Evolutionary conservation across 2,113 vertebrate species (phyloP).

Genomic region (Thomomys bottae): DNA sequence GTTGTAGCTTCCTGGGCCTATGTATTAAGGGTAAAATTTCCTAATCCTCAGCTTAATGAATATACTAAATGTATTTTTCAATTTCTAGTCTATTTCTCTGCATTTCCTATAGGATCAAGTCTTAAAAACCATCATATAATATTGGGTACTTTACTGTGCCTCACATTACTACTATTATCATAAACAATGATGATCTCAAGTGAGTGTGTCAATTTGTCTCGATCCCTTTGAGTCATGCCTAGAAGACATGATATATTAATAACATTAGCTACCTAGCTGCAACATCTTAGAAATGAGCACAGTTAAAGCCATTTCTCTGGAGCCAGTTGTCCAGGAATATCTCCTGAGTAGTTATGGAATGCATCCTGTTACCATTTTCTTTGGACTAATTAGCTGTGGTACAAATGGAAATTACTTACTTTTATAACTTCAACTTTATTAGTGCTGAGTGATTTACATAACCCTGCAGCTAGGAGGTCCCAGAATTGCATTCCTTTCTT

Average conservation of each 20-base stretch:
- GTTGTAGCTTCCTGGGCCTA: background rate
- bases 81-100: background rate
- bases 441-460: conserved; percentile 70
- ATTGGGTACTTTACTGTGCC: background rate
- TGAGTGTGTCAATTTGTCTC: background rate
- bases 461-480: conserved; percentile 64
- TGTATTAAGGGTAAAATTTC: background rate
- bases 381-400: conserved; percentile 65
- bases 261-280: background rate
- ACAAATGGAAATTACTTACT: conserved; percentile 66
- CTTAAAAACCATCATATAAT: background rate
- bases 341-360: conserved; percentile 33
- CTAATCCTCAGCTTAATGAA: background rate
- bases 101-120: conserved; percentile 14
- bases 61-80: background rate
- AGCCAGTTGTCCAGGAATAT: background rate
- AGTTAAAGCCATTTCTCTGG: conserved; percentile 17
- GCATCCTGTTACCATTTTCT: conserved; percentile 53
- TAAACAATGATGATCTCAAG: conserved; percentile 22
- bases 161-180: conserved; percentile 22
- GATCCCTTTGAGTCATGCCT: background rate
- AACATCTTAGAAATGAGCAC: background rate
- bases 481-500: conserved; percentile 53
- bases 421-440: conserved; percentile 48
- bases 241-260: background rate